Percentiles rank a stretch among this genome's conserved stretches.
Evolutionary conservation across 1,140 invertebrate species (phyloP).

Genomic region (Aphaenogaster rudis): DNA sequence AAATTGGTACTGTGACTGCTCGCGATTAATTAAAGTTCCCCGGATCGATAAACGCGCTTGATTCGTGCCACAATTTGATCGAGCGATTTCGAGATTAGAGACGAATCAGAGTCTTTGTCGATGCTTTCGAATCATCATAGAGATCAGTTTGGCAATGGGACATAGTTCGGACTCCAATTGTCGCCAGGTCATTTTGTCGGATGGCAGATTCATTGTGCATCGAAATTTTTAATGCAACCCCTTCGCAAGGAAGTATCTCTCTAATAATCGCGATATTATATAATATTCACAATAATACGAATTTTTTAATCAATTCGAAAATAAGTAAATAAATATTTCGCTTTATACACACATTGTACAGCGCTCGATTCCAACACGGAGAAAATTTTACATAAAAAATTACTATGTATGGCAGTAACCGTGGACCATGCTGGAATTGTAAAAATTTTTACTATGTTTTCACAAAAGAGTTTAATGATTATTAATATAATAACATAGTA

Average conservation of each 20-base stretch:
- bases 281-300: not conserved
- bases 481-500: too few species aligned
- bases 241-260: not conserved
- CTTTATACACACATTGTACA: not conserved
- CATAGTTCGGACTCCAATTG: not conserved
- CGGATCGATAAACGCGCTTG: not conserved
- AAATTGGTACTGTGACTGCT: not conserved
- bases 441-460: too few species aligned
- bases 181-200: not conserved
- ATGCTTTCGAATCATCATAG: not conserved
- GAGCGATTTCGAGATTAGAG: slow-evolving; percentile 17
- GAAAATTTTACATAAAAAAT: too few species aligned
- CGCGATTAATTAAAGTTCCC: slow-evolving; percentile 10
- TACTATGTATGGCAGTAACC: too few species aligned
- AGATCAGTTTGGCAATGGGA: not conserved
- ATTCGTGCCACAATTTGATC: not conserved
- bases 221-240: not conserved
- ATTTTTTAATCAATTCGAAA: not conserved
- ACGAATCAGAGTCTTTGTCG: not conserved
- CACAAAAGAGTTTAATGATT: too few species aligned
- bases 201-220: slow-evolving; percentile 18
- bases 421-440: too few species aligned
- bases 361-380: not conserved
- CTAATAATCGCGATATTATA: not conserved
- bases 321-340: slow-evolving; percentile 11